Evolutionary conservation across 2,113 vertebrate species (phyloP).

Genomic region (Taurulus bubalis): DNA sequence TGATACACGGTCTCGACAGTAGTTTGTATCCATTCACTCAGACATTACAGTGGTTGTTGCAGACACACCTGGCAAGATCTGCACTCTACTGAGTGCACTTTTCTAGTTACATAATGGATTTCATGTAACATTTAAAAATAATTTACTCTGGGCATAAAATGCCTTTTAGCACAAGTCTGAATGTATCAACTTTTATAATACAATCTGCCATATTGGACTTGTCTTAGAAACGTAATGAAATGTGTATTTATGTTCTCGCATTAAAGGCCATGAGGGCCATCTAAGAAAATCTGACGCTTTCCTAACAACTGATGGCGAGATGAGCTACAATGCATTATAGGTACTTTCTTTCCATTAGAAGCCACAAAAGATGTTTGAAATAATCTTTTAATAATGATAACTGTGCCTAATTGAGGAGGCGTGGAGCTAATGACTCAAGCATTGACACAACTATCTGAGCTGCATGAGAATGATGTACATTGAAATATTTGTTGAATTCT

Average conservation of each 20-base stretch:
- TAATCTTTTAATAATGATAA: constrained; percentile 63
- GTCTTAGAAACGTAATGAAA: constrained; percentile 33
- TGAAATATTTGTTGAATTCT: constrained; percentile 24
- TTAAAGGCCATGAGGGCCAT: constrained; percentile 15
- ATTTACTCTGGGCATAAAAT: not conserved
- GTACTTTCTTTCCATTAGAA: constrained; percentile 37
- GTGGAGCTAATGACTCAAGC: constrained; percentile 44
- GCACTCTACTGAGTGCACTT: not conserved
- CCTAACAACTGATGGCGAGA: constrained; percentile 29
- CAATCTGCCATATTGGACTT: constrained; percentile 20
- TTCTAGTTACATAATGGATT: not conserved
- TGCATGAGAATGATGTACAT: constrained; percentile 41
- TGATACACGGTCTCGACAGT: not conserved
- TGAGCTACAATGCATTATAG: constrained; percentile 46
- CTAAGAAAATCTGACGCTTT: constrained; percentile 41
- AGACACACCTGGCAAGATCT: not conserved
- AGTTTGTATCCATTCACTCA: not conserved
- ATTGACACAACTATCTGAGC: constrained; percentile 31
- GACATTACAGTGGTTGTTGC: not conserved
- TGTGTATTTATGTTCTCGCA: constrained; percentile 13
- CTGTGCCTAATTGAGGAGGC: constrained; percentile 52
- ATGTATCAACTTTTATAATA: constrained; percentile 25
- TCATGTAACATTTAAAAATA: not conserved
- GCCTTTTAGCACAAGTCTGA: constrained; percentile 16
- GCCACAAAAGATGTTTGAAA: constrained; percentile 55